Evolutionary conservation across 2,888 invertebrate genomes (phyloP).

Genomic region (Antheraea assamensis): DNA sequence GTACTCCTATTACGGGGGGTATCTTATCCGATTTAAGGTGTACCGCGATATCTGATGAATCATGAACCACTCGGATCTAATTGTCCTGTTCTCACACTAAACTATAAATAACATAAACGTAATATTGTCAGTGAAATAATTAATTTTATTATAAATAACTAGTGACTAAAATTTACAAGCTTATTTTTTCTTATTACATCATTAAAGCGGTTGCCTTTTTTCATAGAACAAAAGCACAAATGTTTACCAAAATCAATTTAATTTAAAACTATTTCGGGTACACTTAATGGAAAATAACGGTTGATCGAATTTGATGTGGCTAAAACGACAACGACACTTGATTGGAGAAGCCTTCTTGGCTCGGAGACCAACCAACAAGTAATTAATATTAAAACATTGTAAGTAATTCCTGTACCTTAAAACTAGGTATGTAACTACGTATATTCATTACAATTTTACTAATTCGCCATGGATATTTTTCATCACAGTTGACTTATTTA

Average conservation of each 20-base stretch:
- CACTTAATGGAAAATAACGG: neutral
- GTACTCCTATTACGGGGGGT: no score
- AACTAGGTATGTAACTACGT: slow-evolving; percentile 9
- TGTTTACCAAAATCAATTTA: neutral
- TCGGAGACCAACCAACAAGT: slow-evolving; percentile 16
- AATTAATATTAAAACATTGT: slow-evolving; percentile 23
- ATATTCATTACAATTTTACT: neutral
- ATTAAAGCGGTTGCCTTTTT: neutral
- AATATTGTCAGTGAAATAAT: no score
- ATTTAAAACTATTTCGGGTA: neutral
- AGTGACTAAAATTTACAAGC: neutral
- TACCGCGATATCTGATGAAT: no score
- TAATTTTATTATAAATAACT: neutral
- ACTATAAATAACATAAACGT: no score
- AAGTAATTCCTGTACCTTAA: neutral
- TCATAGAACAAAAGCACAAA: neutral
- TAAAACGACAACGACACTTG: slow-evolving; percentile 16
- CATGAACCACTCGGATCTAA: no score
- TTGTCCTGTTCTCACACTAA: no score
- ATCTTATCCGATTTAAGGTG: no score
- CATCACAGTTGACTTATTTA: no score
- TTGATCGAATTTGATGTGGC: neutral
- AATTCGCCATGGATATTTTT: neutral
- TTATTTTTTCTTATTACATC: neutral
- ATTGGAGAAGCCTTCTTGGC: slow-evolving; percentile 16